phyloP scores from a whole-genome alignment of 2,113 vertebrate genomes.

The Petrocephalus zakoni region DNA sequence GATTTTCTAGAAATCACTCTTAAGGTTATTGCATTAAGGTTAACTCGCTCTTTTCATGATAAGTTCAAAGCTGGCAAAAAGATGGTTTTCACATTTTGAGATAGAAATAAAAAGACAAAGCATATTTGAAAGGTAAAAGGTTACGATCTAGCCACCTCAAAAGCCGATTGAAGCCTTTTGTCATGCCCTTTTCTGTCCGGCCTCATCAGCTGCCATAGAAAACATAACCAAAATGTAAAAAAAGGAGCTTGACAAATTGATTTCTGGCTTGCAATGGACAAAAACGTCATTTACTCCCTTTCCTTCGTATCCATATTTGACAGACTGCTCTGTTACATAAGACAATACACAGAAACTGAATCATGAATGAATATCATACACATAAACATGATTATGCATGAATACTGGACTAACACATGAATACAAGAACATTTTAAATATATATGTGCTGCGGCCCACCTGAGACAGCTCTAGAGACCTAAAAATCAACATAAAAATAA shows the following conservation, averaged over 20 bases:
- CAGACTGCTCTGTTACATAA: conserved; percentile 16
- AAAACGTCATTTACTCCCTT: conserved; percentile 3
- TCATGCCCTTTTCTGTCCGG: conserved; percentile 20
- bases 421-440: neutral
- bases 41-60: neutral
- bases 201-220: conserved; percentile 17
- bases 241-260: conserved; percentile 34
- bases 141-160: conserved; percentile 8
- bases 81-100: neutral
- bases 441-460: neutral
- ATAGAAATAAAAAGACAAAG: conserved; percentile 17
- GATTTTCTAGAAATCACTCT: neutral
- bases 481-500: neutral
- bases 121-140: conserved; percentile 9
- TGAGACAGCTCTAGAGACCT: neutral
- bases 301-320: neutral
- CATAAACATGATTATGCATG: neutral
- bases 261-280: conserved; percentile 28
- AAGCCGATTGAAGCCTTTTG: conserved; percentile 21
- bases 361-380: neutral
- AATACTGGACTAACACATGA: neutral
- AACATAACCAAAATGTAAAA: conserved; percentile 42
- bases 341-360: conserved; percentile 7
- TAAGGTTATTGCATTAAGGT: neutral
- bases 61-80: neutral